phyloP scores from a whole-genome alignment of 2,113 vertebrate genomes.

The Oncorhynchus masou region DNA sequence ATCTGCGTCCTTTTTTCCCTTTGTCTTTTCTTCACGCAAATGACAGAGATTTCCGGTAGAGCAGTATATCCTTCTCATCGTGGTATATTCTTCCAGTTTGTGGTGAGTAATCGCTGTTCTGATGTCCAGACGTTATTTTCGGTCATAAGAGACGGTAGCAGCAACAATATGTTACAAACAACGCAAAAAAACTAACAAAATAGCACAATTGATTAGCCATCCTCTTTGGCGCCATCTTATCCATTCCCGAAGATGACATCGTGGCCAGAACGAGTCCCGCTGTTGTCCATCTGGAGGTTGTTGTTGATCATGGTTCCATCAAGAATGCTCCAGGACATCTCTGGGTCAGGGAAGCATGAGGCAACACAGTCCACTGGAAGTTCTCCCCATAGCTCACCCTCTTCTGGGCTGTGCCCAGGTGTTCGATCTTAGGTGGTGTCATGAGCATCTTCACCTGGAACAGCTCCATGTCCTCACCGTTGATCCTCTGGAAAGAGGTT shows the following conservation, averaged over 20 bases:
- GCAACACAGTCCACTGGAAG: constrained; percentile 77
- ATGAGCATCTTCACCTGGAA: constrained; percentile 75
- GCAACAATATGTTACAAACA: too few species aligned
- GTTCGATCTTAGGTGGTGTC: constrained; percentile 76
- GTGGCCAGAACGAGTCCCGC: constrained; percentile 62
- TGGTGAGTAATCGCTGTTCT: too few species aligned
- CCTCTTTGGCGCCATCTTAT: too few species aligned
- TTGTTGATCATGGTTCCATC: constrained; percentile 78
- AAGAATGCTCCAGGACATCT: constrained; percentile 77
- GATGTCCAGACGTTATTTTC: too few species aligned
- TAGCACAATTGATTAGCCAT: too few species aligned
- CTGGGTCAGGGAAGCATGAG: constrained; percentile 74
- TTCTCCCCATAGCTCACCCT: constrained; percentile 70
- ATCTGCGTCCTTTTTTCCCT: too few species aligned
- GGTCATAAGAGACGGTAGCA: too few species aligned
- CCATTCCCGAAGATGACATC: constrained; percentile 75
- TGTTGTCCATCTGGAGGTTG: constrained; percentile 74
- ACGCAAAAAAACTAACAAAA: too few species aligned
- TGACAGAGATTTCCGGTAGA: too few species aligned
- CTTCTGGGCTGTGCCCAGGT: constrained; percentile 60
- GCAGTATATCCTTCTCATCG: too few species aligned
- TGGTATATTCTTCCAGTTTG: too few species aligned
- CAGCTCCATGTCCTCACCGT: constrained; percentile 75
- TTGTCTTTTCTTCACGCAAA: too few species aligned
- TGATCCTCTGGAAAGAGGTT: constrained; percentile 74